Evolutionary conservation across 2,113 vertebrate genomes (phyloP), one percentile per base, ranked within the genome.

Genomic region (Delphinus delphis): DNA sequence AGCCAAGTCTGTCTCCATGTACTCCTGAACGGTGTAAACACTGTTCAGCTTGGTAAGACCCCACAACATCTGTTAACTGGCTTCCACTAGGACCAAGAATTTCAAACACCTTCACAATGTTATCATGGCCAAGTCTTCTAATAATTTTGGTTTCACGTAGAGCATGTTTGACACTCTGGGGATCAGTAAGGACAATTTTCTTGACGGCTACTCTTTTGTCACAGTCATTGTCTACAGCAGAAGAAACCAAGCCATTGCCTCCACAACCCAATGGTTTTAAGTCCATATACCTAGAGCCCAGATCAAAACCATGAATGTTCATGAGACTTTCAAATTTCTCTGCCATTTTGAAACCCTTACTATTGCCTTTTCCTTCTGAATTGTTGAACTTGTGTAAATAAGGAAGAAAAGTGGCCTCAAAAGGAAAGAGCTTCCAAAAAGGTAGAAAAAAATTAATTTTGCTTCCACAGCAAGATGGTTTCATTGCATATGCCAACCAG

Each of bases 261-360:
- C 99, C 99, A 50, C 99, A 99, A 98, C 99, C 99, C 95, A 99
- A 98, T 92, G 99, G 99, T 99, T 99, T 99, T 98, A 99, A 99
- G 99, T 99, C 99, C 99, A 99, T 99, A 99, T 99, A 99, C 47
- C 99, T 99, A 95, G 99, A 99, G 97, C 99, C 99, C 98, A 99
- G 99, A 98, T 99, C 99, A 96, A 99, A 99, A 98, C 99, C 99
- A 89, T 99, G 99, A 99, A 99, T 99, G 99, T 99, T 99, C 99
- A 99, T 99, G 97, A 99, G 99, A 96, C 99, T 99, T 99, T 99
- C 99, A 98, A 99, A 99, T 98, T 99, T 99, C 98, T 99, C 99
- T 97, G 99, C 99, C 99, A 99, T 99, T 98, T 98, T 98, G 14
- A 97, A 98, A 98, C 94, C 97, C 97, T 98, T 97, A 97, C 97